A percentile compares a stretch with the other conserved stretches of the same genome.
Evolutionary conservation across 2,888 invertebrate genomes (phyloP).

Genomic region (Malachius bipustulatus): DNA sequence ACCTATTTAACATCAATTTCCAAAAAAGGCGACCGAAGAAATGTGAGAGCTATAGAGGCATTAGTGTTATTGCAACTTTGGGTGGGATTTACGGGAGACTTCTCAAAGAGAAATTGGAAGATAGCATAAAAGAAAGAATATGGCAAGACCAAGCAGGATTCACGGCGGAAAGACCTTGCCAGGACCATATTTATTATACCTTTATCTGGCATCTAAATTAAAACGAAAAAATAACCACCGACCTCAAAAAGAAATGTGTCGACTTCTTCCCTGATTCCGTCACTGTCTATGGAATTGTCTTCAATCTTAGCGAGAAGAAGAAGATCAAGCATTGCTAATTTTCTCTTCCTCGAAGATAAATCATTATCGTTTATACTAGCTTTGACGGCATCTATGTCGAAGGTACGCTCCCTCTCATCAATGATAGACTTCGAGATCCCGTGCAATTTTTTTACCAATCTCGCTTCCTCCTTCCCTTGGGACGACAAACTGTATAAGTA

Average conservation of each 20-base stretch:
- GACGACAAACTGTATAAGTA: constrained; percentile 11
- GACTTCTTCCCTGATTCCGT: constrained; percentile 14
- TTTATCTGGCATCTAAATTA: too few species aligned
- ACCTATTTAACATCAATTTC: too few species aligned
- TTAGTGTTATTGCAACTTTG: too few species aligned
- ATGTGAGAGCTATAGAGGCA: too few species aligned
- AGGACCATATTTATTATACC: too few species aligned
- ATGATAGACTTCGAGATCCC: constrained; percentile 15
- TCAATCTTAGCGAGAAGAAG: constrained; percentile 21
- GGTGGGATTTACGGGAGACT: too few species aligned
- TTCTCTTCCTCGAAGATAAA: constrained; percentile 5
- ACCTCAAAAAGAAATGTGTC: constrained; percentile 23
- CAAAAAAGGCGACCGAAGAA: too few species aligned
- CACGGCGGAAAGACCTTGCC: too few species aligned
- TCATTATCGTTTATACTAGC: constrained; percentile 4
- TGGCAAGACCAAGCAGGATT: too few species aligned
- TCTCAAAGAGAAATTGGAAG: too few species aligned
- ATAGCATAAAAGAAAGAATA: too few species aligned
- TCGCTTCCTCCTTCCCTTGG: constrained; percentile 15
- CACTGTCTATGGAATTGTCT: constrained; percentile 21
- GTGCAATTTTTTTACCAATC: constrained; percentile 16
- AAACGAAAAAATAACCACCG: too few species aligned
- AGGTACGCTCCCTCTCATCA: constrained; percentile 7
- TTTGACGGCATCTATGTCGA: constrained; percentile 5
- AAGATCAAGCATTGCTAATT: constrained; percentile 24